Base-by-base conservation (phyloP, 2,888 invertebrate genomes). In the Drosophila phalerata region DNA sequence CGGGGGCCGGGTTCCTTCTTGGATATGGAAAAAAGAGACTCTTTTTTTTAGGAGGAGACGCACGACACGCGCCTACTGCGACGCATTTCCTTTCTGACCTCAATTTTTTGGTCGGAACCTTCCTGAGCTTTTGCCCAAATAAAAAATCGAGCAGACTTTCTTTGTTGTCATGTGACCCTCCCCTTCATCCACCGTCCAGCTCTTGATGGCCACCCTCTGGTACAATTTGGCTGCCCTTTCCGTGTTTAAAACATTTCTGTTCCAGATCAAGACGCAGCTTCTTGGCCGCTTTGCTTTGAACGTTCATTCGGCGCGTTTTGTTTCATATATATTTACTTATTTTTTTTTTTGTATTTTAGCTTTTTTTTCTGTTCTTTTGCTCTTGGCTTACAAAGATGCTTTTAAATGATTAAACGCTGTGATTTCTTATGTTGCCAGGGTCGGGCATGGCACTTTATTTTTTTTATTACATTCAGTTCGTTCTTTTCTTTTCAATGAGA, bases 401-500 rank as follows among this genome's bases (percentile, higher is more conserved):
- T 81, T 88, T 88, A 86, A 88, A 86, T 85, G 85, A 86, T 86
- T 86, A 88, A 86, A 84, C 80, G 84, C 75, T 75, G 69, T 67
- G 82, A 81, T 82, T 81, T 80, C 81, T 79, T 64, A 73, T 71
- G 73, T 77, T 81, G 64, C 65, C 78, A 65, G 76, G 76, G 67
- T 79, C 67, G 66, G 32, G 32, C 42, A 22, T 22, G 22, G 61
- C 61, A 69, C 64, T 71, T 67, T 67, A 61, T 73, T 42, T 49
- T 66, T 63, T 69, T 64, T 68, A 58, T 67, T 70, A 72, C 58
- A 68, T 71, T 75, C 38, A 55, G 51, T 71, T 66, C 15, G 47
- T 56, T 71, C 51, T 48, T 51, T 52, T 43, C 32, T 49, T 53
- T 53, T 61, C 40, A 34, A 63, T 51, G 38, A 42, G 60, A 78